Conservation (phyloP, 1,140 invertebrate species). For the Metopolophium dirhodum region DNA sequence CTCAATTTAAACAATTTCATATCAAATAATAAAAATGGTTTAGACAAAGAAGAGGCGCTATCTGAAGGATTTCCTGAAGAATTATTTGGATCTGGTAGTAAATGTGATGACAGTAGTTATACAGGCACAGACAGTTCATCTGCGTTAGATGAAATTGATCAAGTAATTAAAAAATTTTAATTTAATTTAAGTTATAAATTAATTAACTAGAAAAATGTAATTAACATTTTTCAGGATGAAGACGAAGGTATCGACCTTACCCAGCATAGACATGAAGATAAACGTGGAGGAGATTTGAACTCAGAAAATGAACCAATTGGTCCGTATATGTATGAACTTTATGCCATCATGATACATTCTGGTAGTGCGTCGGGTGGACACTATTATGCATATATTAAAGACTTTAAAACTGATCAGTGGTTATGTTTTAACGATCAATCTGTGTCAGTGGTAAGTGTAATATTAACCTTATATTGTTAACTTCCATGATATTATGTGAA, state of each 20-base stretch:
- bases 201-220: background rate
- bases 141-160: slow-evolving; percentile 71
- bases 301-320: slow-evolving; percentile 65
- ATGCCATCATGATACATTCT: slow-evolving; percentile 93
- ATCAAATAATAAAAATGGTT: slow-evolving; percentile 61
- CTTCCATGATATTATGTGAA: background rate
- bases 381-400: slow-evolving; percentile 94
- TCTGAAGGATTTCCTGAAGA: slow-evolving; percentile 62
- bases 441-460: slow-evolving; percentile 69
- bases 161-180: slow-evolving; percentile 45
- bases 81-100: slow-evolving; percentile 64
- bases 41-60: slow-evolving; percentile 62
- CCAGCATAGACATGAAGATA: slow-evolving; percentile 66
- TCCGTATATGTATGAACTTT: slow-evolving; percentile 85
- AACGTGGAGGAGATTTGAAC: slow-evolving; percentile 63
- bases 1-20: slow-evolving; percentile 83
- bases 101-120: slow-evolving; percentile 72
- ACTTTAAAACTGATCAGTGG: slow-evolving; percentile 79
- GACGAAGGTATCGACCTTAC: slow-evolving; percentile 73
- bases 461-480: background rate
- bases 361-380: slow-evolving; percentile 91
- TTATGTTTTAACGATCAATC: slow-evolving; percentile 84
- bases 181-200: background rate
- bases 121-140: slow-evolving; percentile 76
- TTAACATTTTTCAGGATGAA: slow-evolving; percentile 61